Percentiles rank a stretch among this genome's conserved stretches.
Evolutionary conservation across 2,888 invertebrate genomes (phyloP).

Genomic region (Parnassius apollo): DNA sequence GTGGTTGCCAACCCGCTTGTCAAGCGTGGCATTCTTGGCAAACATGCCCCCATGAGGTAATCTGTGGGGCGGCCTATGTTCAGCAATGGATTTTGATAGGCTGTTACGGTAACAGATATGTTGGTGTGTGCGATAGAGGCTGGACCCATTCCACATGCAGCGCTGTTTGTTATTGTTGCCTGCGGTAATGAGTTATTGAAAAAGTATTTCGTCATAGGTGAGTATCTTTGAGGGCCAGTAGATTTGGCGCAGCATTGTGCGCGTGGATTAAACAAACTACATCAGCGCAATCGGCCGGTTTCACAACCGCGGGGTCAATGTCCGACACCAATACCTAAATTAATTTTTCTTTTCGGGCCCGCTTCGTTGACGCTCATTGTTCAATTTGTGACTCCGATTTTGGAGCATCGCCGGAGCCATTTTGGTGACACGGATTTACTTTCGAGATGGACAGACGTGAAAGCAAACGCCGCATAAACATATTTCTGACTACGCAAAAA

Average conservation of each 20-base stretch:
- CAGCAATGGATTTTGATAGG: too few relatives aligned
- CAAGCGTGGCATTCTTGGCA: too few relatives aligned
- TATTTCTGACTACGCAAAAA: slow-evolving; percentile 39
- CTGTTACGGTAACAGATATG: neutral
- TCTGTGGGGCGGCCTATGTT: too few relatives aligned
- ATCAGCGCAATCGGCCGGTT: slow-evolving; percentile 75
- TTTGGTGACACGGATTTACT: slow-evolving; percentile 54
- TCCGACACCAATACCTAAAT: slow-evolving; percentile 80
- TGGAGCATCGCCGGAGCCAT: slow-evolving; percentile 42
- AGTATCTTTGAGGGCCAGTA: slow-evolving; percentile 68
- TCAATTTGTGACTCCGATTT: slow-evolving; percentile 68
- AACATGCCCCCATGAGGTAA: too few relatives aligned
- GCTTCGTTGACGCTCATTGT: slow-evolving; percentile 66
- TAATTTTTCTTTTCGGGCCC: slow-evolving; percentile 76
- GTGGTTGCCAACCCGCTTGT: too few relatives aligned
- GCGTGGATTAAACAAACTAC: slow-evolving; percentile 75
- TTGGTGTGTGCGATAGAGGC: neutral
- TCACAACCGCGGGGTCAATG: slow-evolving; percentile 76
- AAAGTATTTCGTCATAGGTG: slow-evolving; percentile 63
- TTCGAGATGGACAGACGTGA: slow-evolving; percentile 32
- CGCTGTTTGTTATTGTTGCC: slow-evolving; percentile 33
- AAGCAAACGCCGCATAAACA: slow-evolving; percentile 32
- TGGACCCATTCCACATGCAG: neutral
- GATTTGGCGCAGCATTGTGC: slow-evolving; percentile 70
- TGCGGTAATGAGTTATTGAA: slow-evolving; percentile 42